Evolutionary conservation across 2,888 invertebrate species (phyloP).

Genomic region (Arrhopalites spinosus): DNA sequence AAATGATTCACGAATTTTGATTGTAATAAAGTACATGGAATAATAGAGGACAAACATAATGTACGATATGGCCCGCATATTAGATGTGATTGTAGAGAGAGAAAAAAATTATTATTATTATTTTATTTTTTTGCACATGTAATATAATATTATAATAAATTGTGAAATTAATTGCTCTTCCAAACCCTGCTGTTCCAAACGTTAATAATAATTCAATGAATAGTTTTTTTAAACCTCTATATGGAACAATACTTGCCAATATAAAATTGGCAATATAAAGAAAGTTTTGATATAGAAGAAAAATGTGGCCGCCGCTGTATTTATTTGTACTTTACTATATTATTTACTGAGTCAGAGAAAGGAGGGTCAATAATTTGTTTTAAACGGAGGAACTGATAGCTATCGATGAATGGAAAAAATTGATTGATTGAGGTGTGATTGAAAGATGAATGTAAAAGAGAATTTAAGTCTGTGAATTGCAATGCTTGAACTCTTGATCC

Average conservation of each 20-base stretch:
- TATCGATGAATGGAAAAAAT: slow-evolving; percentile 36
- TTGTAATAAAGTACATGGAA: too few species aligned
- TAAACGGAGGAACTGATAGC: slow-evolving; percentile 40
- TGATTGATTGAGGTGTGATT: slow-evolving; percentile 42
- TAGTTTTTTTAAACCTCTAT: slow-evolving; percentile 20
- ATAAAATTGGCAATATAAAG: neutral
- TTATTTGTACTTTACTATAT: slow-evolving; percentile 1
- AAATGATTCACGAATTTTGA: too few species aligned
- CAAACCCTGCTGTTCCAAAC: slow-evolving; percentile 38
- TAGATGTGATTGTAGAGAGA: neutral
- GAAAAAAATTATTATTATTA: slow-evolving; percentile 15
- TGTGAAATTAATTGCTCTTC: slow-evolving; percentile 37
- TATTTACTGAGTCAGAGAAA: slow-evolving; percentile 25
- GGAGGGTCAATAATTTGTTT: slow-evolving; percentile 40
- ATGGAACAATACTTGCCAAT: slow-evolving; percentile 17
- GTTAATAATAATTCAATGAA: slow-evolving; percentile 32
- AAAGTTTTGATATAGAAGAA: neutral
- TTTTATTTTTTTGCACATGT: slow-evolving; percentile 15
- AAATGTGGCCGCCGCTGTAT: neutral
- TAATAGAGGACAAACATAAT: neutral
- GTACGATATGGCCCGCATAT: slow-evolving; percentile 11
- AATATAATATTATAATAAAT: slow-evolving; percentile 6
- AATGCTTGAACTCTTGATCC: slow-evolving; percentile 37
- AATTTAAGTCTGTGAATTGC: slow-evolving; percentile 31
- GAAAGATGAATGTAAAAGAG: slow-evolving; percentile 37